Evolutionary conservation across 2,113 vertebrate species (phyloP), one percentile per base, ranked within the genome.

Genomic region (Entelurus aequoreus): DNA sequence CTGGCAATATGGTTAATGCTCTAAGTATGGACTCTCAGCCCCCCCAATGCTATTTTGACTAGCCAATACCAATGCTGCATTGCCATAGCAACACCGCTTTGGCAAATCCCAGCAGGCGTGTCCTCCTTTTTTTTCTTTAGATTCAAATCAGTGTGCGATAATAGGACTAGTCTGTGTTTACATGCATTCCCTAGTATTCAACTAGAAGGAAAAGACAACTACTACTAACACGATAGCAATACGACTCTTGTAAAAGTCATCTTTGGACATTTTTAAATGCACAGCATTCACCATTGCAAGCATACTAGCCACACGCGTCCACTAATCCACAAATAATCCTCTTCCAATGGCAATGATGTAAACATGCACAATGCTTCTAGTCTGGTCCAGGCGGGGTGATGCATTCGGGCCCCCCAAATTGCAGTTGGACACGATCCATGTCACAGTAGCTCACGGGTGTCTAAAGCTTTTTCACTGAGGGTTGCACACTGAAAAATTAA

Each of bases 321-420:
- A 36, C 48, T 83, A 86, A 86, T 77, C 84, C 79, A 77, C 5
- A 10, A 71, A 69, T 82, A 86, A 85, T 84, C 82, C 82, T 70
- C 78, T 75, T 75, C 68, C 60, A 19, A 21, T 62, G 74, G 75
- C 58, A 69, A 52, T 48, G 76, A 53, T 77, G 83, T 83, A 83
- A 86, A 80, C 74, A 75, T 76, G 74, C 68, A 83, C 76, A 80
- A 82, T 83, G 69, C 75, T 68, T 42, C 40, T 10, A 42, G 6
- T 42, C 7, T 6, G 12, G 5, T 6, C 36, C 62, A 47, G 67
- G 77, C 63, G 61, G 64, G 72, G 52, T 28, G 52, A 56, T 81
- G 68, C 60, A 76, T 78, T 78, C 72, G 65, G 54, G 60, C 73
- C 44, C 40, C 72, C 54, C 51, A 76, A 68, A 78, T 79, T 71